phyloP scores from a whole-genome alignment of 2,113 vertebrate genomes.

The Petroica traversi region DNA sequence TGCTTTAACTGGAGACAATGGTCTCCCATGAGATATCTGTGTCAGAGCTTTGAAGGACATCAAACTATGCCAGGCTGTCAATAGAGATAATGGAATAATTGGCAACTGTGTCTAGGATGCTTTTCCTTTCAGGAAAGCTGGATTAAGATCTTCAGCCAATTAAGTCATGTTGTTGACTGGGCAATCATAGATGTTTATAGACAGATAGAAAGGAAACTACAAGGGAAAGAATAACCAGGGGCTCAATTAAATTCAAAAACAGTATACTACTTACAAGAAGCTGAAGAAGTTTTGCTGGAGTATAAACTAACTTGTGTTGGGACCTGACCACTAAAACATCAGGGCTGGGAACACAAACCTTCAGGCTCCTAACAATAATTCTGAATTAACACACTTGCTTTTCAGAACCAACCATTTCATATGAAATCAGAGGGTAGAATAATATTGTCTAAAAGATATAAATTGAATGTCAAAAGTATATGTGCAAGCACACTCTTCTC shows the following conservation, averaged over 20 bases:
- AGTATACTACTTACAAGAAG: neutral
- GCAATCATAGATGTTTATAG: conserved; percentile 31
- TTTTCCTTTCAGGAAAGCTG: conserved; percentile 42
- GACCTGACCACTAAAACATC: neutral
- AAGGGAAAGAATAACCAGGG: neutral
- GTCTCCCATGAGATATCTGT: conserved; percentile 35
- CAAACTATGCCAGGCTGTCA: conserved; percentile 39
- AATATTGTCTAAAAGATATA: neutral
- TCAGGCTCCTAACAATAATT: neutral
- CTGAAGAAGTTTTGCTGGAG: neutral
- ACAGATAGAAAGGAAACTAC: neutral
- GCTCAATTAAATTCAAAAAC: neutral
- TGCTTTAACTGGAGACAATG: conserved; percentile 13
- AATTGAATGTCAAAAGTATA: neutral
- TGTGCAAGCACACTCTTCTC: neutral
- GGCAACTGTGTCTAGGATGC: neutral
- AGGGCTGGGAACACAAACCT: neutral
- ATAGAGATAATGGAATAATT: conserved; percentile 60
- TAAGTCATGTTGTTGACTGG: conserved; percentile 42
- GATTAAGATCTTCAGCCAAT: conserved; percentile 58
- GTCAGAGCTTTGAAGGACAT: conserved; percentile 61
- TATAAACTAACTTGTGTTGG: neutral
- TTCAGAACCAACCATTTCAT: neutral
- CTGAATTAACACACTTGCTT: neutral
- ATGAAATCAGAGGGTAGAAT: neutral